Conservation (phyloP, 2,113 vertebrate species). For the Furnarius figulus region DNA sequence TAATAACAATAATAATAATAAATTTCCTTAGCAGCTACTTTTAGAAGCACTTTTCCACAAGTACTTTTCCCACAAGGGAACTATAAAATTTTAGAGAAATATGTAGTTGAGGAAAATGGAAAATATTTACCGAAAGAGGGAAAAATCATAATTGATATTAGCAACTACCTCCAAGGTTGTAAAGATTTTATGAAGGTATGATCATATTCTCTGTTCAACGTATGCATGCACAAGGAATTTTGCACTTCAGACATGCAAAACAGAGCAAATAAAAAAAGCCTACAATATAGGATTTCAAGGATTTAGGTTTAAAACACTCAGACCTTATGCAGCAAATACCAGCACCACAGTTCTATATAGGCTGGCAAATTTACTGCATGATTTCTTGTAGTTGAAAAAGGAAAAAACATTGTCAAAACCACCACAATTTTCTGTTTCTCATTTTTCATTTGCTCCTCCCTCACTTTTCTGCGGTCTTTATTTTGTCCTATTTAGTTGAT, state of each 20-base stretch:
- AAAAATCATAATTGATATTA: rapidly evolving
- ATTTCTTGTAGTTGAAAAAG: not conserved
- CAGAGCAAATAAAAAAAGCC: not conserved
- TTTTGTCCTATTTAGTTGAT: not conserved
- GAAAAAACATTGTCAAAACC: not conserved
- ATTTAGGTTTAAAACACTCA: not conserved
- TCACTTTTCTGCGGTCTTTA: not conserved
- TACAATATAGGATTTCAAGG: not conserved
- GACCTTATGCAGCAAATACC: not conserved
- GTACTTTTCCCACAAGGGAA: not conserved
- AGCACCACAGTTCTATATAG: not conserved
- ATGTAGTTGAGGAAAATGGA: not conserved
- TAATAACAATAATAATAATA: not conserved
- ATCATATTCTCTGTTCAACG: not conserved
- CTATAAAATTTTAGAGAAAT: not conserved
- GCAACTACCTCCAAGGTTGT: not conserved
- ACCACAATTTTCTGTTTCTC: not conserved
- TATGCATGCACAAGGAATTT: not conserved
- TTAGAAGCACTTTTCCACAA: not conserved
- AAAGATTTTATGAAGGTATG: not conserved
- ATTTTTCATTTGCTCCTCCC: not conserved
- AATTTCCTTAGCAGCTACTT: not conserved
- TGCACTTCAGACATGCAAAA: not conserved
- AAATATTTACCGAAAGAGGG: not conserved
- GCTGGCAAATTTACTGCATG: not conserved